A percentile compares a stretch with the other conserved stretches of the same genome.
phyloP scores from a whole-genome alignment of 2,797 vertebrate species.

The Tolypeutes matacus region DNA sequence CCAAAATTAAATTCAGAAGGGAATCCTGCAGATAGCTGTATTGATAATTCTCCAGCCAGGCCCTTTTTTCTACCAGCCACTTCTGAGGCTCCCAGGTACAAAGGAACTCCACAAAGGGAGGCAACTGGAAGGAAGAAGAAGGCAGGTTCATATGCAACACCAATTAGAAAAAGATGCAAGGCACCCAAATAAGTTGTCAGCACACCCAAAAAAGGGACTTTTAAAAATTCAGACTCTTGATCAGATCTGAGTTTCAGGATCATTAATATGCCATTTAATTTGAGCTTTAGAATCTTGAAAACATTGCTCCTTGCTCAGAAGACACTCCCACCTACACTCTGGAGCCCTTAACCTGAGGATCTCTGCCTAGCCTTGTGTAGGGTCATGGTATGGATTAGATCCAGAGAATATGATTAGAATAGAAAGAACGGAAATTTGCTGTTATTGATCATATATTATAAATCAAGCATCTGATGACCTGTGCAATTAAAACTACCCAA shows the following conservation, averaged over 20 bases:
- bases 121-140: not conserved
- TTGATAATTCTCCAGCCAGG: conserved; percentile 73
- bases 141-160: conserved; percentile 55
- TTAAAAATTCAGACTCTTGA: conserved; percentile 79
- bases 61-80: conserved; percentile 6
- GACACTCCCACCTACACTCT: not conserved
- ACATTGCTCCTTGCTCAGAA: conserved; percentile 40
- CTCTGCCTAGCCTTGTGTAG: not conserved
- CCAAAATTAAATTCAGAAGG: conserved; percentile 80
- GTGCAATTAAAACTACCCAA: conserved; percentile 40
- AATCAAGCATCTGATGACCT: conserved; percentile 59
- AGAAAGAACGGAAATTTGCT: not conserved
- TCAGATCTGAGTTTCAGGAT: conserved; percentile 78
- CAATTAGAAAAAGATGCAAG: conserved; percentile 86
- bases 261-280: conserved; percentile 49
- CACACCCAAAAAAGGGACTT: conserved; percentile 82
- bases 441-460: conserved; percentile 48
- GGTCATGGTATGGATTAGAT: conserved; percentile 18
- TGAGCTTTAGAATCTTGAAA: conserved; percentile 65
- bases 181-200: conserved; percentile 87
- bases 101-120: conserved; percentile 14
- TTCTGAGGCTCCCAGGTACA: conserved; percentile 22
- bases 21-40: conserved; percentile 70
- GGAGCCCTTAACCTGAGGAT: not conserved
- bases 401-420: conserved; percentile 38